These are phyloP conservation scores for Ctenoplectra terminalis DNA, from an alignment of 1,140 invertebrate genomes.

Conservation along the genomic window DNA sequence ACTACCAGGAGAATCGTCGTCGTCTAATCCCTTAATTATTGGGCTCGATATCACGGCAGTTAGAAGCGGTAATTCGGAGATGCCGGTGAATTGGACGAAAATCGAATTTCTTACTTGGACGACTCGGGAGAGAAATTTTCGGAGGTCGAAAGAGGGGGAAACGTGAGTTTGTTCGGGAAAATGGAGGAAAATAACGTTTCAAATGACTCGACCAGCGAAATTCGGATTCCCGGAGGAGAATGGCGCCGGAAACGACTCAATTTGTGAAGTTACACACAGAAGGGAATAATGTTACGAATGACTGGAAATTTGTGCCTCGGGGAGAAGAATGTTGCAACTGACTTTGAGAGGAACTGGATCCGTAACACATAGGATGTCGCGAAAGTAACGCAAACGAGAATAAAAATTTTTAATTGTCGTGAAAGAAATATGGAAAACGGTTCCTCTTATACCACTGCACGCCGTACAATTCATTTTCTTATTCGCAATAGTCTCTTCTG, in stretches of 20 bases:
- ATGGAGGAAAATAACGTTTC: constrained; percentile 8
- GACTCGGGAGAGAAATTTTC: no score
- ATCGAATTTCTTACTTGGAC: background rate
- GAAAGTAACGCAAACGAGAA: no score
- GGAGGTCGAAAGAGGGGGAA: background rate
- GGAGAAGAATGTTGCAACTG: background rate
- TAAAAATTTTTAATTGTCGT: no score
- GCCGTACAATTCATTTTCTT: no score
- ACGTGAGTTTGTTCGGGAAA: background rate
- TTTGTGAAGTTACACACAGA: background rate
- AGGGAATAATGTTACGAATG: background rate
- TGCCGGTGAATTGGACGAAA: background rate
- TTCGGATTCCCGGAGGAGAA: background rate
- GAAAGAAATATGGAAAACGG: no score
- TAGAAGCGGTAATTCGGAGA: background rate
- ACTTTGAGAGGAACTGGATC: no score
- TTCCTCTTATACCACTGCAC: no score
- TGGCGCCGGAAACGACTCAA: background rate
- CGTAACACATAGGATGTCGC: no score
- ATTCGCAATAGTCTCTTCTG: no score
- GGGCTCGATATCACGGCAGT: constrained; percentile 37
- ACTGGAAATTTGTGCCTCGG: background rate
- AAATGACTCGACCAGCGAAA: background rate
- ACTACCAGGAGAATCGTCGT: background rate
- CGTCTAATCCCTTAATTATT: constrained; percentile 41